Percentiles rank a stretch among this genome's conserved stretches.
Conservation (phyloP, 1,140 invertebrate species). For the Drosophila lini region DNA sequence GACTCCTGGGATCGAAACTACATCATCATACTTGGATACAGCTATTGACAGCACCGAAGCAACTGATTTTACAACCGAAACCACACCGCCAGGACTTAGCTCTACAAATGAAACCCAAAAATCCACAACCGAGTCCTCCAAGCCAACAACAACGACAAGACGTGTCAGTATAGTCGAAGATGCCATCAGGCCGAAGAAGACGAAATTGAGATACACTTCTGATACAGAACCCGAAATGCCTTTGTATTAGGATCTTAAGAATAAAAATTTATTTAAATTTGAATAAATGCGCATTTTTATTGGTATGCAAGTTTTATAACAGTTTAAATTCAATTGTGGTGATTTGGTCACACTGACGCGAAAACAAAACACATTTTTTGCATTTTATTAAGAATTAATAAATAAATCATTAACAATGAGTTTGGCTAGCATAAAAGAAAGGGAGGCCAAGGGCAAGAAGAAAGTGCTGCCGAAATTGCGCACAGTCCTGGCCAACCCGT, state of each 20-base stretch:
- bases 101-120: background rate
- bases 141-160: background rate
- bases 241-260: constrained; percentile 11
- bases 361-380: constrained; percentile 26
- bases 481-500: constrained; percentile 64
- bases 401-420: constrained; percentile 40
- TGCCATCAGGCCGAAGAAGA: constrained; percentile 28
- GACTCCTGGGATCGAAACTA: constrained; percentile 30
- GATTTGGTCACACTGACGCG: background rate
- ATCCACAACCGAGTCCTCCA: constrained; percentile 18
- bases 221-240: constrained; percentile 64
- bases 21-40: constrained; percentile 14
- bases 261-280: background rate
- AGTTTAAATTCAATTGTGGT: background rate
- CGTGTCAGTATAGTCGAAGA: constrained; percentile 27
- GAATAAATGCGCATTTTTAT: background rate
- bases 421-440: constrained; percentile 58
- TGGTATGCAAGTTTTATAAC: too few species aligned
- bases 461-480: constrained; percentile 62
- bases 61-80: background rate
- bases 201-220: constrained; percentile 51
- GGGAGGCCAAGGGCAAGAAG: constrained; percentile 65
- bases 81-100: constrained; percentile 11
- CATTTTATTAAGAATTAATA: background rate
- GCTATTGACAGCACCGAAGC: constrained; percentile 7